A percentile compares a stretch with the other conserved stretches of the same genome.
Conservation (phyloP, 2,797 vertebrate species). For the Craterocephalus amniculus region DNA sequence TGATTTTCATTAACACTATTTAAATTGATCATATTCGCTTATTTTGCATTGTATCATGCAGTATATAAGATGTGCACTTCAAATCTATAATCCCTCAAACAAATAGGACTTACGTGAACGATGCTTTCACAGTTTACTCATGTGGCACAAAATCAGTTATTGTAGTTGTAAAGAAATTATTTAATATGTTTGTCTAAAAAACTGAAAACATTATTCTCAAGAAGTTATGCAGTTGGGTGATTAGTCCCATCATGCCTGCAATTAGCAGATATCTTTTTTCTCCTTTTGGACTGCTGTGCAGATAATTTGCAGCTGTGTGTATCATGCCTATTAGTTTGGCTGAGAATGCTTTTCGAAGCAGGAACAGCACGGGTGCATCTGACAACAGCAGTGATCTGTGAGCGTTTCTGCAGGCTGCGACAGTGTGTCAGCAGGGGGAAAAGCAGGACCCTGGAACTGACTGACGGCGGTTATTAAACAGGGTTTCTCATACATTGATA, state of each 20-base stretch:
- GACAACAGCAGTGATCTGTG: constrained; percentile 18
- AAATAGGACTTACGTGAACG: neutral
- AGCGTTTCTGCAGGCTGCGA: neutral
- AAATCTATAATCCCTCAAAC: neutral
- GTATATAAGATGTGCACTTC: neutral
- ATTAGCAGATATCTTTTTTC: neutral
- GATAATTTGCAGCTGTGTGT: constrained; percentile 1
- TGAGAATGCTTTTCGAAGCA: neutral
- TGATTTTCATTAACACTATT: no score
- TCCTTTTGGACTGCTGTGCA: neutral
- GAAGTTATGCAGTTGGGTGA: neutral
- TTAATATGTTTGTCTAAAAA: neutral
- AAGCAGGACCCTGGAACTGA: neutral
- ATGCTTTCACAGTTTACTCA: neutral
- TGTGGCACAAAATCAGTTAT: neutral
- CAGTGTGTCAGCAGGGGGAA: neutral
- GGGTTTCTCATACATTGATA: neutral
- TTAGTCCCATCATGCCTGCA: neutral
- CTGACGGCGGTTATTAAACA: neutral
- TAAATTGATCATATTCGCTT: neutral
- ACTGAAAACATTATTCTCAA: neutral
- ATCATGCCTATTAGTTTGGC: neutral
- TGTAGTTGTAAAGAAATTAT: neutral
- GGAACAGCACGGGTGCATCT: constrained; percentile 8
- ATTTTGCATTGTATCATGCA: neutral